Evolutionary conservation across 2,113 vertebrate genomes (phyloP).

Genomic region (Cavia aperea): DNA sequence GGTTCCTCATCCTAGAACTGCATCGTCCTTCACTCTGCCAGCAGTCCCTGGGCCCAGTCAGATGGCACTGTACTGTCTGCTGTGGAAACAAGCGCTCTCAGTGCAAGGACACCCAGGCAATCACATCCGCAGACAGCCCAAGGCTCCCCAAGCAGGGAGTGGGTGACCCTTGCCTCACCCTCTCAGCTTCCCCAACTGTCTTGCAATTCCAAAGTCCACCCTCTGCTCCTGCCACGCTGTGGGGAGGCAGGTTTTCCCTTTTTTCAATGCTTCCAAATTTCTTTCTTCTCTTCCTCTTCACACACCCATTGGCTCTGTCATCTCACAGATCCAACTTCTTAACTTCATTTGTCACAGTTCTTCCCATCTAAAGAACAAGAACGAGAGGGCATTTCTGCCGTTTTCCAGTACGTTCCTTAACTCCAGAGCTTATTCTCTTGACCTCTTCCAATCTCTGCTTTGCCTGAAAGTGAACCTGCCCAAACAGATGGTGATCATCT

Average conservation of each 20-base stretch:
- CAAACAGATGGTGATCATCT: background rate
- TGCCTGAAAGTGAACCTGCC: background rate
- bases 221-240: background rate
- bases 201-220: background rate
- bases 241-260: background rate
- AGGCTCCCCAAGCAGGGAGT: no score
- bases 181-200: background rate
- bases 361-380: background rate
- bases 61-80: fast-evolving
- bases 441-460: background rate
- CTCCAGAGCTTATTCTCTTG: background rate
- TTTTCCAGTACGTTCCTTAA: background rate
- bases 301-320: background rate
- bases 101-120: background rate
- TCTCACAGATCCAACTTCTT: background rate
- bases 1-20: background rate
- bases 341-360: background rate
- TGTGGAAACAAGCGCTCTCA: background rate
- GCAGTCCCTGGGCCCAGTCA: no score
- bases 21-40: background rate
- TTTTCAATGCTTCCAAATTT: background rate
- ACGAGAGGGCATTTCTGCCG: background rate
- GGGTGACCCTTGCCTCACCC: background rate
- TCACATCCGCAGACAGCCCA: background rate
- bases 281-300: background rate